Conservation (phyloP, 2,113 vertebrate genomes). For the Tetraodon nigroviridis region DNA sequence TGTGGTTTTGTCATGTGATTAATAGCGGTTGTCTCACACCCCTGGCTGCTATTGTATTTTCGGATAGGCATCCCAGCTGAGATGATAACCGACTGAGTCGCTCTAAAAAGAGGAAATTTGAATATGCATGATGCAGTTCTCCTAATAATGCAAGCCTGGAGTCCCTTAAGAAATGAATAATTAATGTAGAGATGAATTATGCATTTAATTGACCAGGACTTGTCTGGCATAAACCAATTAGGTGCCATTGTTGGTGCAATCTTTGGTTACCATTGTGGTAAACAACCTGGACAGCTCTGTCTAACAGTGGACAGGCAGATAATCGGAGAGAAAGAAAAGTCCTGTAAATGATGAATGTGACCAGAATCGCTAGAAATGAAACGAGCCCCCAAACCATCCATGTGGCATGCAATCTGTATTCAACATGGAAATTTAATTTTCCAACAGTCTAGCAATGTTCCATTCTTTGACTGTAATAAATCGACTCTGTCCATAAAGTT, state of each 20-base stretch:
- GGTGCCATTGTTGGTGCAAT: slow-evolving; percentile 56
- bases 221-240: slow-evolving; percentile 68
- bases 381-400: not conserved
- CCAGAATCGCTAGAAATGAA: not conserved
- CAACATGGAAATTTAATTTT: not conserved
- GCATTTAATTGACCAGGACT: slow-evolving; percentile 71
- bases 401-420: not conserved
- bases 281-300: slow-evolving; percentile 47
- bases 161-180: slow-evolving; percentile 69
- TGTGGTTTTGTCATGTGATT: slow-evolving; percentile 33
- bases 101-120: slow-evolving; percentile 42
- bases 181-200: slow-evolving; percentile 70
- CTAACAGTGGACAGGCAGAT: slow-evolving; percentile 19
- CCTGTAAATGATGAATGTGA: slow-evolving; percentile 26
- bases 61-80: slow-evolving; percentile 40
- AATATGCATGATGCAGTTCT: slow-evolving; percentile 62
- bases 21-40: slow-evolving; percentile 39
- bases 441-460: no score
- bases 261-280: slow-evolving; percentile 60
- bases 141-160: slow-evolving; percentile 56
- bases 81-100: slow-evolving; percentile 41
- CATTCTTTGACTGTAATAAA: no score
- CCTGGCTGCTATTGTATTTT: slow-evolving; percentile 46
- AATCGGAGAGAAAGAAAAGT: slow-evolving; percentile 15
- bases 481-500: no score